Conservation (phyloP, 2,888 invertebrate genomes). For the Parnassius apollo region DNA sequence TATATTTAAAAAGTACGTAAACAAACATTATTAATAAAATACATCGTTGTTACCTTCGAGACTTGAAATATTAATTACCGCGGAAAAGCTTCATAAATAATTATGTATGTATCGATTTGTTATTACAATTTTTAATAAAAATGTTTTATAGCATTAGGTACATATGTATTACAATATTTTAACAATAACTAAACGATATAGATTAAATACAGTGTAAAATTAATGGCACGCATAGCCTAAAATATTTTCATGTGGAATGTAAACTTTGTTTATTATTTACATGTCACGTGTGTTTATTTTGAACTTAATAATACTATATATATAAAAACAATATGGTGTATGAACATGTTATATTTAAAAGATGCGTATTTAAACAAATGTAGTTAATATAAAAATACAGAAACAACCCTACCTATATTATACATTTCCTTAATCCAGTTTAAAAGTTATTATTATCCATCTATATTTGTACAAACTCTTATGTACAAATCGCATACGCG, state of each 20-base stretch:
- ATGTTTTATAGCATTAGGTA: slow-evolving; percentile 13
- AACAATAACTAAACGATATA: slow-evolving; percentile 28
- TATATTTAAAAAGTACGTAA: slow-evolving; percentile 32
- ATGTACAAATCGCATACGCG: slow-evolving; percentile 32
- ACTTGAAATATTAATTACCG: slow-evolving; percentile 26
- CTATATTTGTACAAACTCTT: slow-evolving; percentile 35
- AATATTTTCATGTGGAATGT: slow-evolving; percentile 49
- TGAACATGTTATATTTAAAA: slow-evolving; percentile 6
- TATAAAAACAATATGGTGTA: background rate
- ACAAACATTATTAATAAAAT: slow-evolving; percentile 39
- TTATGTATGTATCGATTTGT: background rate
- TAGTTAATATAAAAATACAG: slow-evolving; percentile 13
- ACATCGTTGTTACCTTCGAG: slow-evolving; percentile 47
- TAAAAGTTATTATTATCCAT: slow-evolving; percentile 12
- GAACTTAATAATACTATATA: slow-evolving; percentile 8
- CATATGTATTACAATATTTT: slow-evolving; percentile 1
- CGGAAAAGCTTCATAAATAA: slow-evolving; percentile 29
- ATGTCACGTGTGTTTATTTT: slow-evolving; percentile 9
- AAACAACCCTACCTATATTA: slow-evolving; percentile 24
- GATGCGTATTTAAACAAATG: slow-evolving; percentile 14
- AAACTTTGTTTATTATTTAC: slow-evolving; percentile 28
- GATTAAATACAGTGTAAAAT: slow-evolving; percentile 54
- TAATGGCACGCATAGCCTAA: slow-evolving; percentile 78
- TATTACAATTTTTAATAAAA: background rate
- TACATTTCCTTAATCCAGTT: slow-evolving; percentile 15